Evolutionary conservation across 2,888 invertebrate genomes (phyloP), one percentile per base, ranked within the genome.

Genomic region (Cephus nigrinus): DNA sequence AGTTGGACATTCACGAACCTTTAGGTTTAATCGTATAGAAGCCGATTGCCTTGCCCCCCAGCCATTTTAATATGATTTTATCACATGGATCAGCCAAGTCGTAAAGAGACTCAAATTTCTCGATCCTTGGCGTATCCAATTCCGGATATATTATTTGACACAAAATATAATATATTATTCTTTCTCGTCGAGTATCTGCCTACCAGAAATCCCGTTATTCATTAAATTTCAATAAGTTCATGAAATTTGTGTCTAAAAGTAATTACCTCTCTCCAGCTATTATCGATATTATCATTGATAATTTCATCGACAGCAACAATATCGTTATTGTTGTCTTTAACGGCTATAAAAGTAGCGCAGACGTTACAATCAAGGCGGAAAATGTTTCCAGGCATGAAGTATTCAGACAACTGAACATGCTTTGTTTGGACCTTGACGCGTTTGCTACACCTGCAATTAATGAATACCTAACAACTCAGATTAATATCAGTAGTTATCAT

Each of bases 21-120:
- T 90, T 90, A 15, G 84, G 85, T 86, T 92, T 92, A 12, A 91
- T 80, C 0, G 90, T 90, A 79, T 91, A 92, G 84, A 92, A 92
- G 73, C 90, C 92, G 74, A 89, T 82, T 68, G 90, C 88, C 77
- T 80, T 85, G 36, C 88, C 88, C 40, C 86, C 80, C 33, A 84
- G 78, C 90, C 91, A 91, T 76, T 85, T 83, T 69, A 87, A 33
- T 30, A 78, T 86, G 40, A 87, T 81, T 32, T 88, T 79, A 79
- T 91, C 90, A 30, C 78, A 80, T 30, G 85, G 77, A 73, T 86
- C 86, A 12, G 88, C 88, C 73, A 84, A 82, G 80, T 87, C 86
- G 79, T 87, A 90, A 12, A 84, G 81, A 40, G 87, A 85, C 81
- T 90, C 88, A 11, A 85, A 82, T 78, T 83, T 85, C 68, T 85